phyloP scores from a whole-genome alignment of 2,113 vertebrate genomes.

The Lophotis ruficrista region DNA sequence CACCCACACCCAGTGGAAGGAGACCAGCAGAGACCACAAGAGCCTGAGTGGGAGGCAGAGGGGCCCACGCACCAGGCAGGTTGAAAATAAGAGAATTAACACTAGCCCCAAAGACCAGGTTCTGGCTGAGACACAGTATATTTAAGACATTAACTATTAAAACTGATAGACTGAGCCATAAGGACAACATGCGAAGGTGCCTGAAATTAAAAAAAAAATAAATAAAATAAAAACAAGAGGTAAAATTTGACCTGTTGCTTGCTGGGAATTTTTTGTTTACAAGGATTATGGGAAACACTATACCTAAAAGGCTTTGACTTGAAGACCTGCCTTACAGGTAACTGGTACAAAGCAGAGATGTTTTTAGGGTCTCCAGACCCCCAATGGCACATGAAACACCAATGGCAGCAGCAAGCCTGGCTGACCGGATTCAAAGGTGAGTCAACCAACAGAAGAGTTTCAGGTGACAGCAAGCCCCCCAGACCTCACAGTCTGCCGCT shows the following conservation, averaged over 20 bases:
- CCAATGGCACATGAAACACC: not conserved
- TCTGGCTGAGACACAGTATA: not conserved
- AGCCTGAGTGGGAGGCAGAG: not conserved
- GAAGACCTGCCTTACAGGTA: not conserved
- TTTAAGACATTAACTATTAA: not conserved
- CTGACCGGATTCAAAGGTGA: fast-evolving
- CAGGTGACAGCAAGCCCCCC: not conserved
- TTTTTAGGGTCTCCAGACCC: not conserved
- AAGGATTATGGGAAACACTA: not conserved
- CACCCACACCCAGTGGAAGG: not conserved
- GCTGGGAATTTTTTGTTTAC: not conserved
- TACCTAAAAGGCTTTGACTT: not conserved
- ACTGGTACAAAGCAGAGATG: not conserved
- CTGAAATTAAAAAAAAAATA: not conserved
- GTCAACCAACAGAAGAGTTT: not conserved
- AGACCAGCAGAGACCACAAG: not conserved
- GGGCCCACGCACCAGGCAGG: fast-evolving
- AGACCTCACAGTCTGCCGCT: not conserved
- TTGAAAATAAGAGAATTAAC: not conserved
- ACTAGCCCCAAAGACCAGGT: not conserved
- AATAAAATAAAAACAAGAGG: not conserved
- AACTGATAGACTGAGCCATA: not conserved
- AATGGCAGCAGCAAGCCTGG: not conserved
- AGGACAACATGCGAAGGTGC: not conserved
- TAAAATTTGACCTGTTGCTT: not conserved